Percentiles rank a stretch among this genome's conserved stretches.
Evolutionary conservation across 2,797 vertebrate species (phyloP).

Genomic region (Mormyrops boulengeri): DNA sequence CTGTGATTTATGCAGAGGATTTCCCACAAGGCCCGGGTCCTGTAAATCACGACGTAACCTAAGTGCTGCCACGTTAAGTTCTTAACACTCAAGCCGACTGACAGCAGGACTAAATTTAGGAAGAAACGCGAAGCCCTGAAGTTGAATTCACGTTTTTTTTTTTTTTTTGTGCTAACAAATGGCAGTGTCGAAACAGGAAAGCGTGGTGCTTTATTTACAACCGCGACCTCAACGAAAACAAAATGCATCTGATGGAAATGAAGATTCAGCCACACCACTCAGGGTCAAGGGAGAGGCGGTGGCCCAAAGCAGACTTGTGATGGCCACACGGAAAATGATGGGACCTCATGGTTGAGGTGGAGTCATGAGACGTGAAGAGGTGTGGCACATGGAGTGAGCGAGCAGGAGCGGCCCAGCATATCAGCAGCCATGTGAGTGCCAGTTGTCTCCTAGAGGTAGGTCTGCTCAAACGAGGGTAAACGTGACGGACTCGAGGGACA

Average conservation of each 20-base stretch:
- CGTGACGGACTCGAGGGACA: slow-evolving; percentile 41
- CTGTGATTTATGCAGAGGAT: not conserved
- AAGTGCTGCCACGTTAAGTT: not conserved
- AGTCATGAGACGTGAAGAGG: not conserved
- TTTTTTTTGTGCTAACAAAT: not conserved
- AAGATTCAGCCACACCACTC: not conserved
- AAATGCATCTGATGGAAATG: not conserved
- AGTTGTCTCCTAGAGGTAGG: not conserved
- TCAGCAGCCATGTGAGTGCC: not conserved
- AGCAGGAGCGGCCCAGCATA: not conserved
- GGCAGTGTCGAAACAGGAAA: not conserved
- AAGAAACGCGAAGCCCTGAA: not conserved
- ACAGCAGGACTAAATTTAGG: slow-evolving; percentile 7
- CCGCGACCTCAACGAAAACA: not conserved
- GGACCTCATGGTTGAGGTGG: not conserved
- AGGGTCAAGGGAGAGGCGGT: not conserved
- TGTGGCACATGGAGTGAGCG: slow-evolving; percentile 27
- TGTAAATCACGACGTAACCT: not conserved
- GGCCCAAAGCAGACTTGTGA: not conserved
- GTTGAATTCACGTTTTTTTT: not conserved
- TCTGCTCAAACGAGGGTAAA: slow-evolving; percentile 31
- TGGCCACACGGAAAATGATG: not conserved
- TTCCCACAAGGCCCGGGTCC: not conserved
- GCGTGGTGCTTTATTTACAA: not conserved
- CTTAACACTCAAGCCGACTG: not conserved